phyloP scores from a whole-genome alignment of 2,113 vertebrate genomes.

The Gracilinanus agilis region DNA sequence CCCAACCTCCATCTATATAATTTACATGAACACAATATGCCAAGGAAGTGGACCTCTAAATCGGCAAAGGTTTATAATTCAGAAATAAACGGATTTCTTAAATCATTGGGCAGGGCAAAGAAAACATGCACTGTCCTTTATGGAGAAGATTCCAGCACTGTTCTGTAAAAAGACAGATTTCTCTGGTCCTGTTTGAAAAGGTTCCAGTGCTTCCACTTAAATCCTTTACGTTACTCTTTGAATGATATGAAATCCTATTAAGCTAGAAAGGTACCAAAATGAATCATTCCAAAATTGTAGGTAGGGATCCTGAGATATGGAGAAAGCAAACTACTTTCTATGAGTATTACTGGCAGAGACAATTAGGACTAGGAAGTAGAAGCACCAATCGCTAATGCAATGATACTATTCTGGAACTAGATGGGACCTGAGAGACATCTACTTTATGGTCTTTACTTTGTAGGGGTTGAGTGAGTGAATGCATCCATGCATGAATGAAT shows the following conservation, averaged over 20 bases:
- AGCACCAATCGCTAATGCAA: not conserved
- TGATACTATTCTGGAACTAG: not conserved
- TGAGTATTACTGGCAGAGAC: not conserved
- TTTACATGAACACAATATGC: not conserved
- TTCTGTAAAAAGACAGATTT: rapidly evolving
- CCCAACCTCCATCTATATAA: not conserved
- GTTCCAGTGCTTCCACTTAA: not conserved
- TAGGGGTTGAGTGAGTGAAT: not conserved
- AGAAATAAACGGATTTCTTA: not conserved
- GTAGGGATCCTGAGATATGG: not conserved
- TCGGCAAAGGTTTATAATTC: not conserved
- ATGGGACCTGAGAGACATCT: not conserved
- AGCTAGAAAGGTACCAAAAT: not conserved
- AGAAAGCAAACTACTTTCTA: conserved; percentile 29
- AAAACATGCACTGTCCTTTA: not conserved
- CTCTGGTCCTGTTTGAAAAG: not conserved
- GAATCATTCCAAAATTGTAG: not conserved
- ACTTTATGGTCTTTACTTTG: not conserved
- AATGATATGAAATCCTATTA: not conserved
- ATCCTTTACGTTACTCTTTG: not conserved
- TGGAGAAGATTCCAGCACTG: too few species aligned
- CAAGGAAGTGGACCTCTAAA: not conserved
- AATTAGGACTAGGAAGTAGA: not conserved
- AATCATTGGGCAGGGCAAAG: too few species aligned
- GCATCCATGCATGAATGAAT: not conserved